These are phyloP conservation scores for Coelopa frigida DNA, from an alignment of 1,140 invertebrate species.

Conservation along the genomic window DNA sequence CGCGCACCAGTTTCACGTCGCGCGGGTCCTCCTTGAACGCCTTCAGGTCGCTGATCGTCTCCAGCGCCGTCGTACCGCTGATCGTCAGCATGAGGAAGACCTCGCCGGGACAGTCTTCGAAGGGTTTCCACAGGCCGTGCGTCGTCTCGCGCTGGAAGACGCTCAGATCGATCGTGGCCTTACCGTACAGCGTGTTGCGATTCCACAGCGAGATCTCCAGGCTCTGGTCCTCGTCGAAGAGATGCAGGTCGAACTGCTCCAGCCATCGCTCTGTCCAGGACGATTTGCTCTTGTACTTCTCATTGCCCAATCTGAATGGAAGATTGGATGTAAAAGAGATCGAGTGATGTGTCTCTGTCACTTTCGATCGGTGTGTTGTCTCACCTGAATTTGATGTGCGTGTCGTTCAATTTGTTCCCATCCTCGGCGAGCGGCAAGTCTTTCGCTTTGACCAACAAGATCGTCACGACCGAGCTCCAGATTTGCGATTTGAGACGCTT, in stretches of 20 bases:
- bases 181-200: conserved; percentile 46
- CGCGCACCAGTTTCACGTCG: conserved; percentile 57
- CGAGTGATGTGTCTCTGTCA: neutral
- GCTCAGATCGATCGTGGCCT: conserved; percentile 79
- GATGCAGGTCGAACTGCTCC: conserved; percentile 95
- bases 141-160: conserved; percentile 83
- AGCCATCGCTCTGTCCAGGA: conserved; percentile 83
- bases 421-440: conserved; percentile 83
- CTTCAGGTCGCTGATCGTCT: conserved; percentile 85
- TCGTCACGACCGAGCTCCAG: conserved; percentile 93
- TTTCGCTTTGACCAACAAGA: conserved; percentile 90
- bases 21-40: conserved; percentile 72
- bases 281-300: conserved; percentile 97
- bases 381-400: conserved; percentile 94
- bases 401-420: conserved; percentile 81
- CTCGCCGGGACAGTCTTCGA: conserved; percentile 84
- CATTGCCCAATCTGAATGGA: conserved; percentile 74
- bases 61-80: conserved; percentile 85
- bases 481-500: conserved; percentile 81
- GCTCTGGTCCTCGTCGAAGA: conserved; percentile 68
- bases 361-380: neutral
- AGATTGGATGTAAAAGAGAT: neutral
- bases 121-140: conserved; percentile 76
- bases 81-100: conserved; percentile 88
- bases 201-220: conserved; percentile 40